These are phyloP conservation scores for Cephus pulcher DNA, from an alignment of 2,888 invertebrate species.

Conservation along the genomic window DNA sequence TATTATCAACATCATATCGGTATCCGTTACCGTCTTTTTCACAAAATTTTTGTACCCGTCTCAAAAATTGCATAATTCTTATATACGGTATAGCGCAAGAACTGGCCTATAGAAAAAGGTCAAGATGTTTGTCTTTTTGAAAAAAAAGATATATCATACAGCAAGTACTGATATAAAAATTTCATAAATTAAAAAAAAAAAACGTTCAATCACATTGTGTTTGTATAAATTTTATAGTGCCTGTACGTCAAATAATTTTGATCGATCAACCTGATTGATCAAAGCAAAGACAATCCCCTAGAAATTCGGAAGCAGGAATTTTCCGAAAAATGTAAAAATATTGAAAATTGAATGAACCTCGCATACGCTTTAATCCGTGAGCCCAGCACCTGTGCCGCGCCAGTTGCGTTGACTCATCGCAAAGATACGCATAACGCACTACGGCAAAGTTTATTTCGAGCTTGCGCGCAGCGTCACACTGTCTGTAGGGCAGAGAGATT, in stretches of 20 bases:
- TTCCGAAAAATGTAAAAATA: neutral
- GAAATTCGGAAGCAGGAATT: neutral
- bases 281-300: neutral
- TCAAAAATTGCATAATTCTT: no score
- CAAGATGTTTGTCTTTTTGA: no score
- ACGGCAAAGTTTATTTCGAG: slow-evolving; percentile 2
- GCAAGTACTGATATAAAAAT: no score
- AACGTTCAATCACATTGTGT: neutral
- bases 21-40: no score
- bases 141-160: no score
- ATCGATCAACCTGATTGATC: neutral
- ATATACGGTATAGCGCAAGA: no score
- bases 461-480: slow-evolving; percentile 5
- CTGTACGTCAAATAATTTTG: no score
- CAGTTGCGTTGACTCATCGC: neutral
- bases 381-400: neutral
- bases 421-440: neutral
- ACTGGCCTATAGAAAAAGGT: no score
- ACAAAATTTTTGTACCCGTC: no score
- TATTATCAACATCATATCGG: no score
- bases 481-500: slow-evolving; percentile 8
- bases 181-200: neutral
- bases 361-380: neutral
- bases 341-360: neutral
- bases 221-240: neutral